These are phyloP conservation scores for Mechanitis messenoides DNA, from an alignment of 2,888 invertebrate genomes.

Conservation along the genomic window DNA sequence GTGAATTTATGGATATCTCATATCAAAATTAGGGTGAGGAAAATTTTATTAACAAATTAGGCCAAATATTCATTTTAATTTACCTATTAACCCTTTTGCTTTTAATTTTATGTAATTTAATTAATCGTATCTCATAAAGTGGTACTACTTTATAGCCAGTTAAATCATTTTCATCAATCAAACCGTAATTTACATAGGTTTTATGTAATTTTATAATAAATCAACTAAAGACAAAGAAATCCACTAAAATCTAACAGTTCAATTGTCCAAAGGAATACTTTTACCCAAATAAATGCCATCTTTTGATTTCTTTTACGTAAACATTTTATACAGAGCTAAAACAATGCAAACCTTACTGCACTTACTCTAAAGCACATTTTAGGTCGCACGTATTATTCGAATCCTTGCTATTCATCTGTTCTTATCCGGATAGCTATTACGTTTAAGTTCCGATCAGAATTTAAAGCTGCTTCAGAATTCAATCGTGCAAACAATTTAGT, in stretches of 20 bases:
- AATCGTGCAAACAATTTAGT: conserved; percentile 29
- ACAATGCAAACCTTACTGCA: conserved; percentile 2
- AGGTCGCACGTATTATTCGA: conserved; percentile 1
- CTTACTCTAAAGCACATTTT: conserved; percentile 3
- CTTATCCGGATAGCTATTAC: conserved; percentile 29
- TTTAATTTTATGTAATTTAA: too few species aligned
- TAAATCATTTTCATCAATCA: too few species aligned
- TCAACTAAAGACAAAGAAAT: conserved; percentile 8
- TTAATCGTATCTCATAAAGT: too few species aligned
- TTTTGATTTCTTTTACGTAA: conserved; percentile 16
- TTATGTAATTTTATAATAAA: not conserved
- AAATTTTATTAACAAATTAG: too few species aligned
- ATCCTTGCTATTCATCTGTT: conserved; percentile 24
- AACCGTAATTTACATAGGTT: not conserved
- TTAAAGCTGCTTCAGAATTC: conserved; percentile 30
- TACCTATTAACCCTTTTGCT: too few species aligned
- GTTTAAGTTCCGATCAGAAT: conserved; percentile 24
- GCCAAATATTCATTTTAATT: too few species aligned
- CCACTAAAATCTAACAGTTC: conserved; percentile 14
- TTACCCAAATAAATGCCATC: conserved; percentile 12
- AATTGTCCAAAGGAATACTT: conserved; percentile 16
- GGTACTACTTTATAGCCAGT: too few species aligned
- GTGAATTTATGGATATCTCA: too few species aligned
- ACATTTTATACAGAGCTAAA: not conserved
- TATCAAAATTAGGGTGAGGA: too few species aligned